Percentiles rank a stretch among this genome's conserved stretches.
These are phyloP conservation scores for Platyscelio sp. DNA, from an alignment of 2,888 invertebrate genomes.

Conservation along the genomic window DNA sequence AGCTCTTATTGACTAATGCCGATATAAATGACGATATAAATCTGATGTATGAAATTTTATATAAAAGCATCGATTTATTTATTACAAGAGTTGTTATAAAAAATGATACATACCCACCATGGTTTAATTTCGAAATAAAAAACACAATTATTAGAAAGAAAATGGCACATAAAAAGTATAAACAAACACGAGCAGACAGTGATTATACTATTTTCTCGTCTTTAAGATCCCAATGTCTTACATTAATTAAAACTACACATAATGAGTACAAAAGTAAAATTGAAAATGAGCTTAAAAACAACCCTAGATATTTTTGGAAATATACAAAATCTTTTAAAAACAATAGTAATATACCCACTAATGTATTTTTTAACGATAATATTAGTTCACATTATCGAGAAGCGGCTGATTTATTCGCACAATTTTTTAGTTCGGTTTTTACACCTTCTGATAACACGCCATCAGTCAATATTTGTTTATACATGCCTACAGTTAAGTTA, in stretches of 20 bases:
- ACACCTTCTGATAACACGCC: background rate
- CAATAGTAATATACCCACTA: background rate
- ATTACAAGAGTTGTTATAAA: background rate
- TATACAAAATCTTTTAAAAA: constrained; percentile 7
- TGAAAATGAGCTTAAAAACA: background rate
- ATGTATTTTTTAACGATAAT: background rate
- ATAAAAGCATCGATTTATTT: background rate
- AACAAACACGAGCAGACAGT: background rate
- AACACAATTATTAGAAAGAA: background rate
- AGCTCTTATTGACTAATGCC: background rate
- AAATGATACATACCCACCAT: background rate
- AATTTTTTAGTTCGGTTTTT: constrained; percentile 13
- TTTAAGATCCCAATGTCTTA: background rate
- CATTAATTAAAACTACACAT: background rate
- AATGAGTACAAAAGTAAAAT: background rate
- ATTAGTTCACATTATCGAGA: constrained; percentile 1
- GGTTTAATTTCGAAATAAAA: background rate
- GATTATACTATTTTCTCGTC: background rate
- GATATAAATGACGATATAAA: background rate
- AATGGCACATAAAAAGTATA: constrained; percentile 6
- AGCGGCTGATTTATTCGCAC: constrained; percentile 3
- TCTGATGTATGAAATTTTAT: background rate
- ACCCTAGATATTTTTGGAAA: constrained; percentile 23
- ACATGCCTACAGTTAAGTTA: background rate
- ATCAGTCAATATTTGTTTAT: background rate